A percentile compares a stretch with the other conserved stretches of the same genome.
Evolutionary conservation across 2,797 vertebrate genomes (phyloP).

Genomic region (Stomatorhinus walkeri): DNA sequence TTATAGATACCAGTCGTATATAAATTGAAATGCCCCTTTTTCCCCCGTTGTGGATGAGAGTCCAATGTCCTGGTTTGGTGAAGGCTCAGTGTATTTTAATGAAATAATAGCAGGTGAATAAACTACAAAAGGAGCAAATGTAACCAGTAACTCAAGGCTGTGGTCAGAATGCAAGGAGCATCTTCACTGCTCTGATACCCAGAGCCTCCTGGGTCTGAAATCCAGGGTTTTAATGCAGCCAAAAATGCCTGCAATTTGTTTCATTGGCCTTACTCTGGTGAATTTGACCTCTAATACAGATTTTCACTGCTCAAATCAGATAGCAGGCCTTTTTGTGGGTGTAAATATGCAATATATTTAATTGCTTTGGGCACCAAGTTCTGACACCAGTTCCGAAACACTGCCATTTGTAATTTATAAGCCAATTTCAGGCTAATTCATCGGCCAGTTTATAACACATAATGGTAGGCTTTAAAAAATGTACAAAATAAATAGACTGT

Average conservation of each 20-base stretch:
- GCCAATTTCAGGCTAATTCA: not conserved
- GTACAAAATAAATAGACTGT: not conserved
- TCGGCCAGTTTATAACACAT: not conserved
- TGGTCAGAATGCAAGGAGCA: not conserved
- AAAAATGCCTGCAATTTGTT: conserved; percentile 3
- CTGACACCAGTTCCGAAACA: not conserved
- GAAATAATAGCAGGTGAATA: not conserved
- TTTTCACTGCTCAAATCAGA: not conserved
- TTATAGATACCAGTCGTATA: not conserved
- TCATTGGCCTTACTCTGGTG: not conserved
- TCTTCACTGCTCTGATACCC: not conserved
- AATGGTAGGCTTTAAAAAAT: conserved; percentile 1
- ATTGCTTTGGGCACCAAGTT: conserved; percentile 2
- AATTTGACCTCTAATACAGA: conserved; percentile 10
- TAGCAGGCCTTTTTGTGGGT: conserved; percentile 5
- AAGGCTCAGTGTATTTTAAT: not conserved
- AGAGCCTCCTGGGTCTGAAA: not conserved
- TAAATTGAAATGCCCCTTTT: not conserved
- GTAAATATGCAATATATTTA: conserved; percentile 3
- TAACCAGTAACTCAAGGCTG: not conserved
- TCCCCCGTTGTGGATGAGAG: not conserved
- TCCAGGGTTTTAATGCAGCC: not conserved
- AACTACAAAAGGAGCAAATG: not conserved
- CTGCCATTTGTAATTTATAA: not conserved
- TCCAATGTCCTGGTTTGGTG: not conserved